phyloP scores from a whole-genome alignment of 1,140 invertebrate species.

The Aradophagus sp. region DNA sequence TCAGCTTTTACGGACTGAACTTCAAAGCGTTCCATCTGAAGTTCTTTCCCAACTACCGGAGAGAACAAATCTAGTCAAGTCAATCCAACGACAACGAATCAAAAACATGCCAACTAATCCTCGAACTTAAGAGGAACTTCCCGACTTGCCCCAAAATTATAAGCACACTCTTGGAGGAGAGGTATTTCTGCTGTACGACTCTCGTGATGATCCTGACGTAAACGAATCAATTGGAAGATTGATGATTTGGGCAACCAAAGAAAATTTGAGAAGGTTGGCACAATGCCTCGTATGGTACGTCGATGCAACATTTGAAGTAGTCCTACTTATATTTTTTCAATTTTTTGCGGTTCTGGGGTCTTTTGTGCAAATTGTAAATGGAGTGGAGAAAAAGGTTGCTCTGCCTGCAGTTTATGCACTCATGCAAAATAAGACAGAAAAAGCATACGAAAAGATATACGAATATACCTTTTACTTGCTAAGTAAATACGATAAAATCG shows the following conservation, averaged over 20 bases:
- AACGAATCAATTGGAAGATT: not conserved
- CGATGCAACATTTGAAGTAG: not conserved
- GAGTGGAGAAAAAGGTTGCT: not conserved
- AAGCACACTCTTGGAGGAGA: not conserved
- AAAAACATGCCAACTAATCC: constrained; percentile 1
- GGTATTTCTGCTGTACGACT: constrained; percentile 1
- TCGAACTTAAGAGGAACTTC: not conserved
- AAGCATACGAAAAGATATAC: no score
- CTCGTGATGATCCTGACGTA: constrained; percentile 1
- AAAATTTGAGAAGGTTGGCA: not conserved
- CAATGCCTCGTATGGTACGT: not conserved
- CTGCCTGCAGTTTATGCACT: not conserved
- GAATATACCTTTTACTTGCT: no score
- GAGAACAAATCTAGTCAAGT: not conserved
- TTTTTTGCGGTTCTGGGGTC: not conserved
- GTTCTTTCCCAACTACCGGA: not conserved
- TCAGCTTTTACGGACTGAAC: no score
- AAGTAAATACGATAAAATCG: no score
- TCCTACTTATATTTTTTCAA: not conserved
- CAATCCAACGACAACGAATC: not conserved
- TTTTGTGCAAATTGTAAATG: not conserved
- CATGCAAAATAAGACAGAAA: not conserved
- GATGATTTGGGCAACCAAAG: not conserved
- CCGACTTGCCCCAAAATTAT: not conserved
- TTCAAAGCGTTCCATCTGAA: no score